These are phyloP conservation scores for Pelmatolapia mariae DNA, from an alignment of 2,113 vertebrate species.

Conservation along the genomic window DNA sequence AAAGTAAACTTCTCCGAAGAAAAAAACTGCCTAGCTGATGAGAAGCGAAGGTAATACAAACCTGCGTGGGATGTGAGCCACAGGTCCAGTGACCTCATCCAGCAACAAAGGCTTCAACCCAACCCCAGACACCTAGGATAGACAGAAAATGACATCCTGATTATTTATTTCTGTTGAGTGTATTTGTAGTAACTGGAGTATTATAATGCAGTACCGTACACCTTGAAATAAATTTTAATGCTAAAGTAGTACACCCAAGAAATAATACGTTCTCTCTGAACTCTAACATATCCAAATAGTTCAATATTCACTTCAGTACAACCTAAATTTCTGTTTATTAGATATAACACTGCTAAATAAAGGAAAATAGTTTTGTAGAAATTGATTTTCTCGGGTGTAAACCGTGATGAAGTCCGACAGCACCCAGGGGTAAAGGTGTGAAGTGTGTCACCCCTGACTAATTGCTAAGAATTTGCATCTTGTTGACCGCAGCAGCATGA, in stretches of 20 bases:
- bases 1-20: conserved; percentile 22
- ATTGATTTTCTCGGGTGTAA: background rate
- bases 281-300: background rate
- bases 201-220: background rate
- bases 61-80: background rate
- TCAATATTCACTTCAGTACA: background rate
- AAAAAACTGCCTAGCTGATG: background rate
- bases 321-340: background rate
- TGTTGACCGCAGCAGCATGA: background rate
- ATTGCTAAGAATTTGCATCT: conserved; percentile 8
- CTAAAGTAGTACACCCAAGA: background rate
- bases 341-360: background rate
- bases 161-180: background rate
- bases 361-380: background rate
- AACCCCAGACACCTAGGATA: conserved; percentile 18
- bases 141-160: background rate
- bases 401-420: conserved; percentile 6
- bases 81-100: conserved; percentile 10
- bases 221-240: background rate
- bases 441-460: background rate
- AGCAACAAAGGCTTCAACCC: conserved; percentile 8
- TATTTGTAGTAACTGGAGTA: background rate
- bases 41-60: conserved; percentile 3
- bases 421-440: background rate
- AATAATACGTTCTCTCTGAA: background rate